Evolutionary conservation across 92 coral and sea anemone genomes (phyloP).

Genomic region (Bergia puertoricense): DNA sequence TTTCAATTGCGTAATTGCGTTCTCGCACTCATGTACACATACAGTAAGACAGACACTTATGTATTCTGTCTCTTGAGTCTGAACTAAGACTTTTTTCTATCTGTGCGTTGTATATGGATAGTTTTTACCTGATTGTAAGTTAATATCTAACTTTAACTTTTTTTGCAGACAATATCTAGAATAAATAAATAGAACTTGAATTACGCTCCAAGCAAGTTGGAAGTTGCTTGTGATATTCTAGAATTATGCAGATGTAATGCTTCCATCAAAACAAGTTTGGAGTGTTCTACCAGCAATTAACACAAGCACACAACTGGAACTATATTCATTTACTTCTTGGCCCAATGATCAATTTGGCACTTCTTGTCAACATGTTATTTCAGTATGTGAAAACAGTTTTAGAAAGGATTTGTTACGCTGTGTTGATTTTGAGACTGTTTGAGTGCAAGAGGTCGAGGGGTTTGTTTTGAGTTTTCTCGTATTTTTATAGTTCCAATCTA

Average conservation of each 20-base stretch:
- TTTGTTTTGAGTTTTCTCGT: constrained; percentile 17
- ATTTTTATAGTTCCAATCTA: neutral
- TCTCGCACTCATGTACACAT: too few relatives aligned
- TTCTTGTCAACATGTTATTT: neutral
- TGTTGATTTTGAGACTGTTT: constrained; percentile 3
- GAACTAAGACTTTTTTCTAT: too few relatives aligned
- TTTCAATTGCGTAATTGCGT: too few relatives aligned
- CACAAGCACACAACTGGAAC: too few relatives aligned
- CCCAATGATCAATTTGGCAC: too few relatives aligned
- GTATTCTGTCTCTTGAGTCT: too few relatives aligned
- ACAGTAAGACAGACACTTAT: too few relatives aligned
- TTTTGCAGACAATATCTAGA: neutral
- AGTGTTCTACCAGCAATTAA: neutral
- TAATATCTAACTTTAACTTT: too few relatives aligned
- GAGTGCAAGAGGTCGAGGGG: constrained; percentile 40
- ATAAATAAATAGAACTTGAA: too few relatives aligned
- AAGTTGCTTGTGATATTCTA: neutral
- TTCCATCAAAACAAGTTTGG: neutral
- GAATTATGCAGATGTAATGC: neutral
- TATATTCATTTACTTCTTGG: too few relatives aligned
- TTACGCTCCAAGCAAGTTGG: neutral
- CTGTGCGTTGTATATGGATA: neutral
- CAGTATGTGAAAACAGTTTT: neutral
- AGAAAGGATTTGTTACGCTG: neutral
- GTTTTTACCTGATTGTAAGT: neutral